A percentile compares a stretch with the other conserved stretches of the same genome.
These are phyloP conservation scores for Paradoxurus hermaphroditus DNA, from an alignment of 2,113 vertebrate species.

Conservation along the genomic window DNA sequence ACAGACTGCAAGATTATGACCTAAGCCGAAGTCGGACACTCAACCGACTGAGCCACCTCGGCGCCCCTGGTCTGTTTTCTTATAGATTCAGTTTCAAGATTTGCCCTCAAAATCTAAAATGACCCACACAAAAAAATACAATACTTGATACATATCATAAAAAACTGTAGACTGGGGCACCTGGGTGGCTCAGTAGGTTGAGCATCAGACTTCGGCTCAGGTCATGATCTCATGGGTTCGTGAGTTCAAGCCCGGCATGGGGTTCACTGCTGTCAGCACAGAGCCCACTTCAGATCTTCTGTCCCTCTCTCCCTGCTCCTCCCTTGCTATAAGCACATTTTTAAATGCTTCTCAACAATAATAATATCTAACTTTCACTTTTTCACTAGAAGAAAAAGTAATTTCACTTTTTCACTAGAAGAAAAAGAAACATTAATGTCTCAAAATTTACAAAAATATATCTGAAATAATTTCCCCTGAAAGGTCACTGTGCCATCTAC, in stretches of 20 bases:
- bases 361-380: slow-evolving; percentile 30
- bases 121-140: background rate
- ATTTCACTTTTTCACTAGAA: slow-evolving; percentile 17
- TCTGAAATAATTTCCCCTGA: background rate
- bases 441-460: background rate
- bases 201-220: too few relatives aligned
- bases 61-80: background rate
- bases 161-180: background rate
- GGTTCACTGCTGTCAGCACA: too few relatives aligned
- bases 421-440: slow-evolving; percentile 36
- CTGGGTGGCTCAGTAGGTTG: too few relatives aligned
- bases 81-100: background rate
- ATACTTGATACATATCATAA: background rate
- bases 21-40: too few relatives aligned
- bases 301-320: too few relatives aligned
- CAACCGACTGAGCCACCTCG: too few relatives aligned
- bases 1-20: too few relatives aligned
- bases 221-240: too few relatives aligned
- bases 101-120: slow-evolving; percentile 34
- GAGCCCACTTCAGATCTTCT: too few relatives aligned
- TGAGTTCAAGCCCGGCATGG: too few relatives aligned
- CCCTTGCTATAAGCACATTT: background rate
- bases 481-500: background rate
- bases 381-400: slow-evolving; percentile 13
- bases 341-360: slow-evolving; percentile 27